Percentiles rank a stretch among this genome's conserved stretches.
Conservation (phyloP, 2,888 invertebrate species). For the Eristalis tenax region DNA sequence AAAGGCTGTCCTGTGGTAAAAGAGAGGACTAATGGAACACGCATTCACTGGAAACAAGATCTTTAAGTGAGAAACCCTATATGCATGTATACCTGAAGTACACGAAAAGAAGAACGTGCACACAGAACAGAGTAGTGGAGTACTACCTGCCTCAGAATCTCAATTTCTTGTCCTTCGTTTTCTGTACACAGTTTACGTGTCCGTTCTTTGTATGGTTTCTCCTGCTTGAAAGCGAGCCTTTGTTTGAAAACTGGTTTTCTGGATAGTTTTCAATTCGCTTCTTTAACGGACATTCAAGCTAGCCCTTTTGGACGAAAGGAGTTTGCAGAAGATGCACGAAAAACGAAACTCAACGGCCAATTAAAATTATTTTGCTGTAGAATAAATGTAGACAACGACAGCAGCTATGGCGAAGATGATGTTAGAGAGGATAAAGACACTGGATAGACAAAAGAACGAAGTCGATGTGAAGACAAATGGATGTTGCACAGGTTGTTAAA, state of each 20-base stretch:
- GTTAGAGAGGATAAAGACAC: background rate
- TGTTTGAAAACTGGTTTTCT: conserved; percentile 67
- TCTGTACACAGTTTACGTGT: background rate
- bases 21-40: background rate
- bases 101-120: background rate
- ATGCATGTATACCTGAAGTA: background rate
- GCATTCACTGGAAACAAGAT: background rate
- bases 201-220: conserved; percentile 4
- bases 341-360: conserved; percentile 36
- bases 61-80: conserved; percentile 5
- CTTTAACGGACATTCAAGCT: conserved; percentile 47
- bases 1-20: conserved; percentile 40
- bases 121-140: background rate
- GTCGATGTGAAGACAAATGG: background rate
- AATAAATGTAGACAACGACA: conserved; percentile 11
- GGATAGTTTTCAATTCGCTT: conserved; percentile 26
- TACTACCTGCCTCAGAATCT: background rate
- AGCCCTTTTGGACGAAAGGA: conserved; percentile 6
- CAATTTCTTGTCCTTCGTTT: conserved; percentile 26
- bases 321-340: background rate
- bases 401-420: background rate
- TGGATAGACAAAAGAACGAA: background rate
- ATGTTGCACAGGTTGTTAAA: conserved; percentile 43
- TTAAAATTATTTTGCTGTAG: conserved; percentile 47
- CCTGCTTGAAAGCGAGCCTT: conserved; percentile 29